A percentile compares a stretch with the other conserved stretches of the same genome.
Conservation (phyloP, 2,888 invertebrate species). For the Caenorhabditis doughertyi region DNA sequence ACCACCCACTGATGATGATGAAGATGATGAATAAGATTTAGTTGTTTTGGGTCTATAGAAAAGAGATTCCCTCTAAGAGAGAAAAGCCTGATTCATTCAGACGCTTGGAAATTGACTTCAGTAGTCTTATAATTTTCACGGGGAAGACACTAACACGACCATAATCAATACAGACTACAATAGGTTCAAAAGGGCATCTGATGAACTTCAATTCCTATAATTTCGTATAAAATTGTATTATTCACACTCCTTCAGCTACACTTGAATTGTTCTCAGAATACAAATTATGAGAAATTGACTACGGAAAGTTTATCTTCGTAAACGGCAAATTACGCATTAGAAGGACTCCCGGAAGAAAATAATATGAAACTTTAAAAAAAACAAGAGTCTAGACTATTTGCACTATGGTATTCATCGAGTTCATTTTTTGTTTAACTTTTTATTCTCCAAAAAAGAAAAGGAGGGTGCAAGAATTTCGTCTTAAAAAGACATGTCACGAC, state of each 20-base stretch:
- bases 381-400: slow-evolving; percentile 1
- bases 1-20: slow-evolving; percentile 42
- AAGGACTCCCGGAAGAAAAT: not conserved
- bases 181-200: too few species aligned
- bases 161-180: too few species aligned
- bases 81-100: slow-evolving; percentile 17
- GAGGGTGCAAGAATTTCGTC: not conserved
- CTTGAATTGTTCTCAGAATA: slow-evolving; percentile 13
- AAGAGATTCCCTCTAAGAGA: not conserved
- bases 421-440: not conserved
- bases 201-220: too few species aligned
- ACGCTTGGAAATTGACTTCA: not conserved
- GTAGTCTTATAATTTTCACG: too few species aligned
- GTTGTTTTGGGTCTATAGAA: slow-evolving; percentile 9
- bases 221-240: not conserved
- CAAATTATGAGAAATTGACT: slow-evolving; percentile 4
- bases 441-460: not conserved
- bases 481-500: not conserved
- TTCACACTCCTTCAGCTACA: slow-evolving; percentile 12
- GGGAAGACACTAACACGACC: too few species aligned
- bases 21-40: slow-evolving; percentile 28
- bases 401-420: not conserved
- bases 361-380: not conserved
- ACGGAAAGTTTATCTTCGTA: not conserved
- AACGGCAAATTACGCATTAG: slow-evolving; percentile 11